phyloP scores from a whole-genome alignment of 2,113 vertebrate genomes.

The Centropristis striata region DNA sequence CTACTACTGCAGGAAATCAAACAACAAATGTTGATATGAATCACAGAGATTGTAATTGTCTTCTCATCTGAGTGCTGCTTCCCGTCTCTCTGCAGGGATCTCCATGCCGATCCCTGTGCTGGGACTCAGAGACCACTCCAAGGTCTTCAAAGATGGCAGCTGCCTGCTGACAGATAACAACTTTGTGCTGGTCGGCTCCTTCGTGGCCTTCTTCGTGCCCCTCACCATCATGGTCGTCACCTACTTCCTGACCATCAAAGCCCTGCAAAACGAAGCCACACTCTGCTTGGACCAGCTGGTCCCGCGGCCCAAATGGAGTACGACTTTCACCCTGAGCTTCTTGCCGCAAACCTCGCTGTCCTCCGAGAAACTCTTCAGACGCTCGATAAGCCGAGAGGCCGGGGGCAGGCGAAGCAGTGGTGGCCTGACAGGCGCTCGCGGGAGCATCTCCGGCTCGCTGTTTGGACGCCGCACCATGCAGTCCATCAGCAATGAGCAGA shows the following conservation, averaged over 20 bases:
- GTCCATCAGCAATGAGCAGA: conserved; percentile 97
- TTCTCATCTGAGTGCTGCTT: conserved; percentile 12
- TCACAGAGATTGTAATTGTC: not conserved
- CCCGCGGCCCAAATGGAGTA: conserved; percentile 89
- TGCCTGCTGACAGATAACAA: conserved; percentile 92
- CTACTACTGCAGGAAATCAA: too few species aligned
- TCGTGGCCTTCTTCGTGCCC: conserved; percentile 96
- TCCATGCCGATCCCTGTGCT: conserved; percentile 96
- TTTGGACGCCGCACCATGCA: conserved; percentile 92
- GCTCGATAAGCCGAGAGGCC: conserved; percentile 88
- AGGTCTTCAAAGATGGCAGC: conserved; percentile 92
- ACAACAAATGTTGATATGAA: not conserved
- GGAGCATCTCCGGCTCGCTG: conserved; percentile 53
- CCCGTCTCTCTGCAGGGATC: conserved; percentile 81
- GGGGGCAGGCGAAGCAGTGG: conserved; percentile 52
- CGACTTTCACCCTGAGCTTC: conserved; percentile 89
- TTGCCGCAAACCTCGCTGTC: conserved; percentile 92
- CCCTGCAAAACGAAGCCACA: conserved; percentile 93
- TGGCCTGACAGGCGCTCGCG: conserved; percentile 4
- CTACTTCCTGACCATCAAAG: conserved; percentile 95
- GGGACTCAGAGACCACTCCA: conserved; percentile 92
- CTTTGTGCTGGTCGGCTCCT: conserved; percentile 95
- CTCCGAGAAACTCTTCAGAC: conserved; percentile 91
- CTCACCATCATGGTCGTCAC: conserved; percentile 97
- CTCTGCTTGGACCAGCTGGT: conserved; percentile 90